Base-by-base conservation (phyloP, 2,888 invertebrate genomes). In the Troides oblongomaculatus region DNA sequence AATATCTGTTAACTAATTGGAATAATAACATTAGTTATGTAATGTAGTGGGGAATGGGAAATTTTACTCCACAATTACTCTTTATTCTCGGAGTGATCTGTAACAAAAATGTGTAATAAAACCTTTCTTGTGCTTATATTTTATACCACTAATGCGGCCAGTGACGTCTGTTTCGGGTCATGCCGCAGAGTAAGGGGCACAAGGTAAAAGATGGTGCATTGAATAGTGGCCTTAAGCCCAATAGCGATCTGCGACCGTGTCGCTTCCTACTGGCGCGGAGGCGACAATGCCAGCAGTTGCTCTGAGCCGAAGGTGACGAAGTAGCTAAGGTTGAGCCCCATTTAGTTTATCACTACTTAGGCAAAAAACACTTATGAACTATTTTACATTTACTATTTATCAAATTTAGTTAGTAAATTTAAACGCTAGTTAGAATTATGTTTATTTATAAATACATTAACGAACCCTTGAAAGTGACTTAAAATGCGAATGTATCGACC, bases 201-300 rank as follows among this genome's bases (percentile, higher is more conserved):
- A 92, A 92, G 92, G 92, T 89, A 89, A 92, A 90, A 92, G 92
- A 92, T 92, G 92, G 92, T 92, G 90, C 92, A 92, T 92, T 92
- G 91, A 91, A 86, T 70, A 89, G 87, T 83, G 92, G 87, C 92
- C 92, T 92, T 91, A 92, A 87, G 90, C 91, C 91, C 91, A 92
- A 92, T 92, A 92, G 91, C 90, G 81, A 88, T 88, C 87, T 89
- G 87, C 82, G 88, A 81, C 84, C 85, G 87, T 76, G 85, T 82
- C 86, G 92, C 92, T 92, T 92, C 92, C 92, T 92, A 92, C 87
- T 91, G 90, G 88, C 89, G 86, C 83, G 84, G 88, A 86, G 88
- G 87, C 84, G 89, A 90, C 91, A 90, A 90, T 89, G 90, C 89
- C 90, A 85, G 79, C 83, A 77, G 78, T 81, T 81, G 81, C 79